Conservation (phyloP, 2,113 vertebrate species). For the Antigone vipio region DNA sequence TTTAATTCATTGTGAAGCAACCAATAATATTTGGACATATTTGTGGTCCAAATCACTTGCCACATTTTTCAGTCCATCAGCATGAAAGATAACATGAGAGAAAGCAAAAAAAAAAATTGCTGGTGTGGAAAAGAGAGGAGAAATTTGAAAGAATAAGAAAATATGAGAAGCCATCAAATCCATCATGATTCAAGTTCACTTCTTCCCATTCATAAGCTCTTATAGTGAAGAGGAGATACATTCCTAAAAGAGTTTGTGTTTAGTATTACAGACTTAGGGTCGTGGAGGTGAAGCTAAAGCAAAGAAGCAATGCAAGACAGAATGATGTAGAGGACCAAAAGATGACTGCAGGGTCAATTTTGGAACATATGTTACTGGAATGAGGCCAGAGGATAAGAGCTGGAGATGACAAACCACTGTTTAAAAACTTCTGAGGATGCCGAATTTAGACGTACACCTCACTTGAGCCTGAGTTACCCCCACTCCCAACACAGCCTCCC, state of each 20-base stretch:
- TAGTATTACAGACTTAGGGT: background rate
- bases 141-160: background rate
- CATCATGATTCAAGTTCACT: no score
- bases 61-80: background rate
- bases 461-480: background rate
- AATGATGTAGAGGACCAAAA: background rate
- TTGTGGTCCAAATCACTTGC: background rate
- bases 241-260: background rate
- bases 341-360: background rate
- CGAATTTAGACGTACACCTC: background rate
- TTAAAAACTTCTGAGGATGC: background rate
- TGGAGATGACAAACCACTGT: background rate
- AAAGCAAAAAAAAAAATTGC: background rate
- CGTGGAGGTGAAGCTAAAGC: background rate
- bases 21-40: background rate
- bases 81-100: background rate
- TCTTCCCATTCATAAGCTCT: background rate
- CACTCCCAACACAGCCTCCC: background rate
- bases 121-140: background rate
- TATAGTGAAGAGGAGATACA: background rate
- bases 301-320: background rate
- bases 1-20: background rate
- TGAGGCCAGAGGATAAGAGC: background rate
- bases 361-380: background rate
- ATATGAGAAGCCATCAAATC: background rate